phyloP scores from a whole-genome alignment of 2,113 vertebrate species.

The Syngnathus scovelli region DNA sequence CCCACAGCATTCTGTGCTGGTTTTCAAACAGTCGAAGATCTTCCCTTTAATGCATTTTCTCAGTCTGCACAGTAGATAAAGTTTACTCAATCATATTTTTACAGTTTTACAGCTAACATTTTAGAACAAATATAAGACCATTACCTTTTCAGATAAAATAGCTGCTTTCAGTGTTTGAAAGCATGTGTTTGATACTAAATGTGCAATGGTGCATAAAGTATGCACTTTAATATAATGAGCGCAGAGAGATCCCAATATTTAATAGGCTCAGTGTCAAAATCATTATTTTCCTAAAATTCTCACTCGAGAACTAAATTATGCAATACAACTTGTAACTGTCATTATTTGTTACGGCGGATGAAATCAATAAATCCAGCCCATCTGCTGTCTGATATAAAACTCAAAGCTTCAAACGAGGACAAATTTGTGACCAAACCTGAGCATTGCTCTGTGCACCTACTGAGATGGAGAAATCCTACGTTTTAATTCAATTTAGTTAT shows the following conservation, averaged over 20 bases:
- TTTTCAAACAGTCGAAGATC: no score
- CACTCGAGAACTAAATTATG: constrained; percentile 8
- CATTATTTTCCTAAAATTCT: not conserved
- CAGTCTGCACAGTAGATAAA: not conserved
- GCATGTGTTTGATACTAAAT: no score
- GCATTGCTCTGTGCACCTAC: not conserved
- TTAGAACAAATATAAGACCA: not conserved
- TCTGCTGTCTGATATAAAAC: constrained; percentile 21
- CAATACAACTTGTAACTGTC: constrained; percentile 5
- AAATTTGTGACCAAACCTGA: not conserved
- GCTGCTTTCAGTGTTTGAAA: no score
- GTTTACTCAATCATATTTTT: not conserved
- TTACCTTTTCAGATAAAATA: no score
- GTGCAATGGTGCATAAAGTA: no score
- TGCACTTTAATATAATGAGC: constrained; percentile 16
- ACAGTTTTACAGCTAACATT: not conserved
- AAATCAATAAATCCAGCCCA: constrained; percentile 19
- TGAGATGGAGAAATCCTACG: not conserved
- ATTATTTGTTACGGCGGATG: constrained; percentile 20
- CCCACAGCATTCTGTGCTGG: no score
- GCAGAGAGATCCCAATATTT: not conserved
- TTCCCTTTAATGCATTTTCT: no score
- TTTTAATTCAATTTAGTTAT: not conserved
- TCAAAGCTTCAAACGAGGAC: not conserved
- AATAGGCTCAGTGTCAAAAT: constrained; percentile 5